Percentiles rank a stretch among this genome's conserved stretches.
Conservation (phyloP, 2,113 vertebrate genomes). For the Xiphophorus hellerii region DNA sequence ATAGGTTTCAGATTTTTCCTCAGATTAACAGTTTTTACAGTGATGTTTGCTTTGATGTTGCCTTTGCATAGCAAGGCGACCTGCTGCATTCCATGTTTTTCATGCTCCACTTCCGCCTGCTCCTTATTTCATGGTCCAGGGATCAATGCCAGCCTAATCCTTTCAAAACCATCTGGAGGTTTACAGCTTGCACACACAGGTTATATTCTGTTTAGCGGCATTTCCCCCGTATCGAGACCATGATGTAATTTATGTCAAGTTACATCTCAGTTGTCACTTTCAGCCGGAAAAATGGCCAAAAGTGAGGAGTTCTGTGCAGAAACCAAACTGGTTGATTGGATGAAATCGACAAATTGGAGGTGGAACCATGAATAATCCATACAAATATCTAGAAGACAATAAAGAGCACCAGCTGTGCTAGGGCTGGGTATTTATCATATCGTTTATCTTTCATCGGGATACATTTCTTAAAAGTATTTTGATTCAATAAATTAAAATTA, state of each 20-base stretch:
- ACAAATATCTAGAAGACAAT: neutral
- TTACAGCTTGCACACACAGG: neutral
- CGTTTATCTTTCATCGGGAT: too few relatives aligned
- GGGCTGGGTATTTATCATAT: too few relatives aligned
- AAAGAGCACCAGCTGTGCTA: neutral
- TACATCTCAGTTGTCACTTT: slow-evolving; percentile 1
- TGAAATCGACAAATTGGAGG: neutral
- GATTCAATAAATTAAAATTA: too few relatives aligned
- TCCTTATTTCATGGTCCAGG: slow-evolving; percentile 36
- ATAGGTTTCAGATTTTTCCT: slow-evolving; percentile 6
- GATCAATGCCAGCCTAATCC: slow-evolving; percentile 30
- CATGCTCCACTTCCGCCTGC: slow-evolving; percentile 9
- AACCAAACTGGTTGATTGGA: neutral
- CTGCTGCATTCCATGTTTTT: slow-evolving; percentile 32
- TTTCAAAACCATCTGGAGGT: slow-evolving; percentile 25
- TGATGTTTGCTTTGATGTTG: slow-evolving; percentile 38
- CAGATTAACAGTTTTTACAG: slow-evolving; percentile 21
- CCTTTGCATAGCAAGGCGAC: slow-evolving; percentile 23
- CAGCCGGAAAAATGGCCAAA: neutral
- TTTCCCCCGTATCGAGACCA: neutral
- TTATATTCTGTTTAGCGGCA: slow-evolving; percentile 1
- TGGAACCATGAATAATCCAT: neutral
- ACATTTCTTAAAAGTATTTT: too few relatives aligned
- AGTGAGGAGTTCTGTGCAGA: neutral
- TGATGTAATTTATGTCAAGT: neutral